These are phyloP conservation scores for Rotaria socialis DNA, from an alignment of 2,888 invertebrate genomes.

Conservation along the genomic window DNA sequence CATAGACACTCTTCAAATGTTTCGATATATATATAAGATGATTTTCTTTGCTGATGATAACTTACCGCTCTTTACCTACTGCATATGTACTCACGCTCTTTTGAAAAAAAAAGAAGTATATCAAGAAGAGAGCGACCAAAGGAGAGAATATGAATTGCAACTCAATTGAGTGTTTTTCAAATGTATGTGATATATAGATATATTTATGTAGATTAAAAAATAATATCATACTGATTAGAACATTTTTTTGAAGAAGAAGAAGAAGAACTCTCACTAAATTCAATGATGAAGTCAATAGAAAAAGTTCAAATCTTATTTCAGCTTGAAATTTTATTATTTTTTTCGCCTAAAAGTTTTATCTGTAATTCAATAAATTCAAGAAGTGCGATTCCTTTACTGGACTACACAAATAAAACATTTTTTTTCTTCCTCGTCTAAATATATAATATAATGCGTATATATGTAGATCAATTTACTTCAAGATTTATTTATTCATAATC, in stretches of 20 bases:
- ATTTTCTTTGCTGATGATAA: constrained; percentile 23
- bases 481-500: background rate
- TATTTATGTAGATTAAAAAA: background rate
- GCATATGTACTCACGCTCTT: constrained; percentile 1
- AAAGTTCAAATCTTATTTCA: no score
- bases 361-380: no score
- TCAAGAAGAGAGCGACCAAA: background rate
- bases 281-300: no score
- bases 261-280: no score
- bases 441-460: background rate
- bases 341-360: no score
- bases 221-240: no score
- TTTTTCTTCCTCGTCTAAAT: no score
- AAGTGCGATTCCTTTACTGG: no score
- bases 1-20: background rate
- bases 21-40: constrained; percentile 21
- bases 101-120: background rate
- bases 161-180: background rate
- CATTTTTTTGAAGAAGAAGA: no score
- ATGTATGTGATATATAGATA: background rate
- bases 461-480: constrained; percentile 4
- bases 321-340: no score
- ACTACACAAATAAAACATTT: no score
- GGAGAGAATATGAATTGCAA: constrained; percentile 1
- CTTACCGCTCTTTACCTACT: constrained; percentile 23